Base-by-base conservation (phyloP, 1,140 invertebrate species). In the Papilio polytes region DNA sequence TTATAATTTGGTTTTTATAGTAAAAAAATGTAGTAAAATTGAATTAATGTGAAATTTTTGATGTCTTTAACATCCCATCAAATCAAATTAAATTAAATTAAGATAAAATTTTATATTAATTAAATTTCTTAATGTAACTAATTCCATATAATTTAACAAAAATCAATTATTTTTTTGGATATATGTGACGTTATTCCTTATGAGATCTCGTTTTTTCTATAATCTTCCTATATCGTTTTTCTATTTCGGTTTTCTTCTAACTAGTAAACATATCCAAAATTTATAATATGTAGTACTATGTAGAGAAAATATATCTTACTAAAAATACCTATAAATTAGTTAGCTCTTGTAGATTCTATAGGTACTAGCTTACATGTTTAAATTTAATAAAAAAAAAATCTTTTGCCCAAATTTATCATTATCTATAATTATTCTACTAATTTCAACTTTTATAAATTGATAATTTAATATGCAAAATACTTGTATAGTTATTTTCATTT, bases 181-280 rank as follows among this genome's bases (percentile, higher is more conserved):
- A 53, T 36, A 77, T 56, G 51, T 77, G 51, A 59, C 20, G 63
- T 59, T 82, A 81, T 79, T 85, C 83, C 78, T 26, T 80, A 72
- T 80, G 74, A 80, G 87, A 88, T 88, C 87, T 88, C 87, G 83
- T 85, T 82, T 82, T 26, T 83, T 84, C 53, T 82, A 82, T 9
- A 76, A 51, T 53, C 48, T 76, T 56, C 46, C 22, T 20, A 53
- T 15, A 76, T 56, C 18, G 3, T 22, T 77, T 56, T 12, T 26
- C 2, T 59, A 59, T 22, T 48, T 48, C 9, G 12, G 46, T 48
- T 48, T 26, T 77, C 31, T n/a, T 74, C 41, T 46, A 22, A 48
- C 41, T 51, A 74, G 44, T 20, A 46, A 77, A 77, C 74, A 77
- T 77, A 77, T 77, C 74, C 51, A 77, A 59, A 59, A 31, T 77